These are phyloP conservation scores for Drosophila seclusa DNA, from an alignment of 2,888 invertebrate species.

Conservation along the genomic window DNA sequence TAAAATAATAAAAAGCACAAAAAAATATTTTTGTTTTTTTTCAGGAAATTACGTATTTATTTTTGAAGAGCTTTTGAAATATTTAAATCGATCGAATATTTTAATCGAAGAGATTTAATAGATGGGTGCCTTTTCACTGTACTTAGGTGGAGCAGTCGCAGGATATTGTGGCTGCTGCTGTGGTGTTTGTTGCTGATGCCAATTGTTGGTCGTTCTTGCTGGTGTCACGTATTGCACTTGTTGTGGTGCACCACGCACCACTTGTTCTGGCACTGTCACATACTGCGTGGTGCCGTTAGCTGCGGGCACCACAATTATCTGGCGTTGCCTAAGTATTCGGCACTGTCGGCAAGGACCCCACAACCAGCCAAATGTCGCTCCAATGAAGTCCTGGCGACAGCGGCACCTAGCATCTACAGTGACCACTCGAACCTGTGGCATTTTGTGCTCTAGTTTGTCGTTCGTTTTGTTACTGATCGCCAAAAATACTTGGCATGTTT, in stretches of 20 bases:
- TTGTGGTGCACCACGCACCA: background rate
- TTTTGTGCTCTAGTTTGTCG: background rate
- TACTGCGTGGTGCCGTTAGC: slow-evolving; percentile 4
- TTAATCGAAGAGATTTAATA: background rate
- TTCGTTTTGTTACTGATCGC: slow-evolving; percentile 10
- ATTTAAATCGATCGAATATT: background rate
- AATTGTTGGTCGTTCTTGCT: background rate
- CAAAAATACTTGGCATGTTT: background rate
- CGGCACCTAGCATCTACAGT: slow-evolving; percentile 5
- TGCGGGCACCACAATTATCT: slow-evolving; percentile 16
- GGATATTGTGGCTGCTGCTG: background rate
- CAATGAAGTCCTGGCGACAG: slow-evolving; percentile 13
- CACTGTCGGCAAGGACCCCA: slow-evolving; percentile 29
- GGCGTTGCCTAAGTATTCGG: background rate
- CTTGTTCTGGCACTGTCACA: background rate
- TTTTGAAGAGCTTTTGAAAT: background rate
- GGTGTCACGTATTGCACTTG: background rate
- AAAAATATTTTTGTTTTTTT: background rate
- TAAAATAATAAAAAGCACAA: background rate
- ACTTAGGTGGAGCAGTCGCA: background rate
- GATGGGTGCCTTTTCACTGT: slow-evolving; percentile 18
- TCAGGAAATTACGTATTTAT: background rate
- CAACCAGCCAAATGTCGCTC: slow-evolving; percentile 7
- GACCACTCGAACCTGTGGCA: slow-evolving; percentile 24
- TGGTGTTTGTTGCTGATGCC: background rate